phyloP scores from a whole-genome alignment of 2,113 vertebrate species.

The Sinocyclocheilus rhinocerous region DNA sequence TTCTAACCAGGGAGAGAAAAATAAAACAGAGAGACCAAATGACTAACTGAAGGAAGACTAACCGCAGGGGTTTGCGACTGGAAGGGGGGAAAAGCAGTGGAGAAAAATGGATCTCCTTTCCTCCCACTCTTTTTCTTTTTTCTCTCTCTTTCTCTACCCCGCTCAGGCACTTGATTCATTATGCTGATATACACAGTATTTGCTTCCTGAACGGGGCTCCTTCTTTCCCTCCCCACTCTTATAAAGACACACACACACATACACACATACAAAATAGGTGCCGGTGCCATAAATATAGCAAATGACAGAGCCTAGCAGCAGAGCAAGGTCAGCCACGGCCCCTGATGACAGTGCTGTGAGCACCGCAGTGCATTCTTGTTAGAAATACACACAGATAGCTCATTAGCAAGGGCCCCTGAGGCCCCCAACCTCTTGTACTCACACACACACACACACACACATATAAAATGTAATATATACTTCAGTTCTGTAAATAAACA shows the following conservation, averaged over 20 bases:
- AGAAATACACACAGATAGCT: slow-evolving; percentile 81
- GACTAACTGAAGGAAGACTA: slow-evolving; percentile 47
- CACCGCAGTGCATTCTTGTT: slow-evolving; percentile 75
- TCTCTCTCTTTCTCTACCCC: slow-evolving; percentile 58
- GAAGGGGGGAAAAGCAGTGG: slow-evolving; percentile 25
- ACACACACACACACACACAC: slow-evolving; percentile 53
- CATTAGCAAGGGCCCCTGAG: slow-evolving; percentile 79
- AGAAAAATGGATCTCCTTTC: slow-evolving; percentile 55
- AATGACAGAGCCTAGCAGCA: slow-evolving; percentile 76
- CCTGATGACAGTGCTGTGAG: slow-evolving; percentile 80
- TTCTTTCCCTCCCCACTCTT: slow-evolving; percentile 66
- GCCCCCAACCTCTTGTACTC: slow-evolving; percentile 60
- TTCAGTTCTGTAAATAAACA: slow-evolving; percentile 53
- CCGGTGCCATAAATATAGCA: slow-evolving; percentile 81
- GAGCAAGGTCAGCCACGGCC: slow-evolving; percentile 80
- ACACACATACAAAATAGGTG: slow-evolving; percentile 66
- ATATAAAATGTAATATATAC: slow-evolving; percentile 49
- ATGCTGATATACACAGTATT: slow-evolving; percentile 84
- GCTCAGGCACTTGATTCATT: slow-evolving; percentile 78
- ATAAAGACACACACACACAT: slow-evolving; percentile 55
- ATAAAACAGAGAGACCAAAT: slow-evolving; percentile 36
- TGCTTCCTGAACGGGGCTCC: slow-evolving; percentile 77
- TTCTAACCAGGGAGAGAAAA: slow-evolving; percentile 26
- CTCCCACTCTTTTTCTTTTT: slow-evolving; percentile 48
- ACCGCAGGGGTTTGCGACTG: slow-evolving; percentile 54